Base-by-base conservation (phyloP, 2,113 vertebrate species). In the Crotophaga sulcirostris region DNA sequence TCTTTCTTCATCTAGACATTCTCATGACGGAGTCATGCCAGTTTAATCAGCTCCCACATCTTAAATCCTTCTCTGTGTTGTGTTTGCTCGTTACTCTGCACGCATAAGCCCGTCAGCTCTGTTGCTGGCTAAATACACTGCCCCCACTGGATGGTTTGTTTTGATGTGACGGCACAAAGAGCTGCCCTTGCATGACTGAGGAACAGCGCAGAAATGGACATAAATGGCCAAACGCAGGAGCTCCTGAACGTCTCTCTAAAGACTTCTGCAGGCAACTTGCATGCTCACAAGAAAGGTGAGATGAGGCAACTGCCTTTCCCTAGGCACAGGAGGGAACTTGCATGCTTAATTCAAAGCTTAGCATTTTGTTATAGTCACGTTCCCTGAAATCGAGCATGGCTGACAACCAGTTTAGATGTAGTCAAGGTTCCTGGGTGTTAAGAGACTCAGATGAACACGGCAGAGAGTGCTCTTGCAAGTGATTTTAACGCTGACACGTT, bases 201-300 rank as follows among this genome's bases (percentile, higher is more conserved):
- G 18, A 75, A 29, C 1, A 3, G 51, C 2, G 4, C 5, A n/a
- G 33, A 59, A n/a, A 1, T 33, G 23, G 20, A 78, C 75, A 72
- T 10, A 59, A 47, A 67, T 4, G 25, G 26, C 38, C 72, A 63
- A 56, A 74, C 6, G 15, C 76, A 77, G 36, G 45, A 77, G 42
- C 16, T 76, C 49, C 29, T n/a, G 40, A 88, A 51, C 8, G 8
- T 28, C 38, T 70, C 40, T 33, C 33, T 38, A 2, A 59, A 64
- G n/a, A 76, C 56, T 13, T 17, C 13, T 38, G 34, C 38, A 79
- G 34, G 47, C 4, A 13, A 91, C 29, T 78, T 13, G 25, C 7
- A n/a, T 0, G 0, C 18, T 49, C 47, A 29, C n/a, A 0, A 33
- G 29, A 25, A 69, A 56, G 49, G 26, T 8, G 10, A 69, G 18